Evolutionary conservation across 2,797 vertebrate genomes (phyloP), one percentile per base, ranked within the genome.

Genomic region (Crocidura indochinensis): DNA sequence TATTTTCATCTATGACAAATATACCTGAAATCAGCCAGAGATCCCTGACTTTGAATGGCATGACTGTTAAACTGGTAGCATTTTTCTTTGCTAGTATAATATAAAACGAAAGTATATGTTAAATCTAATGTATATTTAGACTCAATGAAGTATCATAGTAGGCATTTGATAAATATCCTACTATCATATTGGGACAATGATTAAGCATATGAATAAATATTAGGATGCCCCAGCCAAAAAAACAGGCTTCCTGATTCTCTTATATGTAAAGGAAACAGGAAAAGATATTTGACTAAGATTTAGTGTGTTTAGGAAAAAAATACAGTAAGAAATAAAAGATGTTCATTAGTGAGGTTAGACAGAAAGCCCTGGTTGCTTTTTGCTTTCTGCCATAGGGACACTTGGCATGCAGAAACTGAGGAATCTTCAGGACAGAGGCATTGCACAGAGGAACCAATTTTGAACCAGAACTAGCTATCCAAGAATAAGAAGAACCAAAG

Each of bases 141-240:
- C 20, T 83, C n/a, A 71, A 67, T 92, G 38, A 83, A 74, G 83
- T 74, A 83, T 27, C 19, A 27, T 53, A 73, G 17, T 65, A 82
- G 76, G 46, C 60, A 77, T 47, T 88, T 31, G 84, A 11, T 80
- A 78, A 74, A 71, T 65, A 84, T 60, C 56, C 74, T 3, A 72
- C 75, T 76, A 93, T 84, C 68, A 27, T 19, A 3, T 69, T 15
- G 9, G n/a, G n/a, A 1, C 27, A 69, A 17, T 81, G 46, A 79
- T 72, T 67, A 84, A 90, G 65, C 14, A 76, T 29, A 83, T 86
- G 71, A 81, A 84, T 90, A 79, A 26, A 46, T 87, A 47, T 44
- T 87, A 76, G n/a, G 26, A 86, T 60, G 72, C 8, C 27, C 65
- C 51, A 44, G 31, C 47, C 69, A 78, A 71, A 75, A 88, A 65